Evolutionary conservation across 2,888 invertebrate species (phyloP).

Genomic region (Amphipyra berbera): DNA sequence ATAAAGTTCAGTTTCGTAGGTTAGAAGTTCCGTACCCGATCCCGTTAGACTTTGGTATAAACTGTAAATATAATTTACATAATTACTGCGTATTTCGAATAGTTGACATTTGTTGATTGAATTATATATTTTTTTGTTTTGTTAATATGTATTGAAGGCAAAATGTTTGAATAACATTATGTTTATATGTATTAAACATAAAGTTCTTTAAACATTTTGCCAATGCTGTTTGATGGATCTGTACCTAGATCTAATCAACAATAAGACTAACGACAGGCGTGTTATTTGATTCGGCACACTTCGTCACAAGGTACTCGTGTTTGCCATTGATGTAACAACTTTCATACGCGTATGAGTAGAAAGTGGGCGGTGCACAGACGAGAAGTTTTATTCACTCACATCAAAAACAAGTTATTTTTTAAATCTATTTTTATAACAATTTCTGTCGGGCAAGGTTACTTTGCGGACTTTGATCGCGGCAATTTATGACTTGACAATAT

Average conservation of each 20-base stretch:
- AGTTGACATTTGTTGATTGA: too few relatives aligned
- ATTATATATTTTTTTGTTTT: too few relatives aligned
- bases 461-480: constrained; percentile 60
- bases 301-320: background rate
- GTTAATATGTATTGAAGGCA: too few relatives aligned
- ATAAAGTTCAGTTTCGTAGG: too few relatives aligned
- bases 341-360: constrained; percentile 28
- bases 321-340: constrained; percentile 19
- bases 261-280: constrained; percentile 3
- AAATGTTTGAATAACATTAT: too few relatives aligned
- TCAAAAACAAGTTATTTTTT: constrained; percentile 42
- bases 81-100: too few relatives aligned
- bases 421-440: constrained; percentile 28
- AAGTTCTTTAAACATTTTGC: too few relatives aligned
- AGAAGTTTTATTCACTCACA: constrained; percentile 19
- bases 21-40: too few relatives aligned
- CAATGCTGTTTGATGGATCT: background rate
- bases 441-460: constrained; percentile 56
- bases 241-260: background rate
- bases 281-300: constrained; percentile 10
- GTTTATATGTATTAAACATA: too few relatives aligned
- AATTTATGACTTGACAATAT: constrained; percentile 53
- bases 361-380: constrained; percentile 24
- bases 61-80: too few relatives aligned
- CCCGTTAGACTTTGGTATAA: too few relatives aligned